Percentiles rank a stretch among this genome's conserved stretches.
These are phyloP conservation scores for Lacerta agilis DNA, from an alignment of 2,797 vertebrate genomes.

Conservation along the genomic window DNA sequence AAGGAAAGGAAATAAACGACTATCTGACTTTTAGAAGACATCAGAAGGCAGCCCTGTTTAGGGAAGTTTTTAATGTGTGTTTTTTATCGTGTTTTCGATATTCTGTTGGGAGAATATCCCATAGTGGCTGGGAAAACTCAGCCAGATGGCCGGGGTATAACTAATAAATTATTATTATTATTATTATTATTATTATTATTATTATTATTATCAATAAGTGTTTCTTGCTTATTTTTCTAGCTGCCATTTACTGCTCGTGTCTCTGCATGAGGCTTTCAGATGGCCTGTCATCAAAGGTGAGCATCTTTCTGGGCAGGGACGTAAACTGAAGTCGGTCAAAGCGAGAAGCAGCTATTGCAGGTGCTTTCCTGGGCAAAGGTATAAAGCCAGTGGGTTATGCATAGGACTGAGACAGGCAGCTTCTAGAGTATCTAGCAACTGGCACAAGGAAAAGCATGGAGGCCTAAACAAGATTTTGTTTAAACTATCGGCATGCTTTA, in stretches of 20 bases:
- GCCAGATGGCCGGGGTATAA: no score
- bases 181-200: no score
- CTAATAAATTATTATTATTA: no score
- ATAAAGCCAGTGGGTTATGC: background rate
- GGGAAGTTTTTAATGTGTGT: no score
- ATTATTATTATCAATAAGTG: background rate
- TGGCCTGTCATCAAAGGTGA: constrained; percentile 15
- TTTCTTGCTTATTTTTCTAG: constrained; percentile 6
- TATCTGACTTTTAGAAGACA: no score
- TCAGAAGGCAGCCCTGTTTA: no score
- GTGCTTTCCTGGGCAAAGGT: background rate
- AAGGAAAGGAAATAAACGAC: no score
- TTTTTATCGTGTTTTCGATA: no score
- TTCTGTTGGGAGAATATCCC: no score
- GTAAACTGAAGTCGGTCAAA: background rate
- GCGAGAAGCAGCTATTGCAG: background rate
- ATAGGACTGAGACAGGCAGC: background rate
- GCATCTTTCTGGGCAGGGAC: background rate
- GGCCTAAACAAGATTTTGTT: background rate
- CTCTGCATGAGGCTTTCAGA: background rate
- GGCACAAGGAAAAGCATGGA: background rate
- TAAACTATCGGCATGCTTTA: background rate
- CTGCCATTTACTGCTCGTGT: background rate
- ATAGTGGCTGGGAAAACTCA: no score
- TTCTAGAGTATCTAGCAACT: background rate